Base-by-base conservation (phyloP, 92 coral and sea anemone species). In the Muricea muricata region DNA sequence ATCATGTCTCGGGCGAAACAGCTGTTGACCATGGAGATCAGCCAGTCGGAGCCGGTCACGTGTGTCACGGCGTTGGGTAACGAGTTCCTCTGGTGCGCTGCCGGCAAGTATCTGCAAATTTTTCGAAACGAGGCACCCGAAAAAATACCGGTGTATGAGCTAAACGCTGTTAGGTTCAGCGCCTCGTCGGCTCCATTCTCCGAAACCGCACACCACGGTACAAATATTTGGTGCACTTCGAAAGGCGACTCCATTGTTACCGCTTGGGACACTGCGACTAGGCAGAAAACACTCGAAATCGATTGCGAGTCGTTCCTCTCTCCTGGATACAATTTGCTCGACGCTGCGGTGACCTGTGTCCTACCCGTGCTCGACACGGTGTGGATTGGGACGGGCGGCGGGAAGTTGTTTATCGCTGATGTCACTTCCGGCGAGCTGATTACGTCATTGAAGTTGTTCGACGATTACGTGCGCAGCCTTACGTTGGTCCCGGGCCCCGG, bases 351-450 rank as follows among this genome's bases (percentile, higher is more conserved):
- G 45, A 89, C 92, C 33, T 93, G 97, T 85, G 84, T 96, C 39
- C 86, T 81, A 37, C 93, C 93, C 34, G 88, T 93, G 20, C 78
- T 56, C 35, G 99, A 93, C 84, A 88, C 99, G 6, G 81, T 96
- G 73, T 96, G 99, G 99, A 93, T 90, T 18, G 97, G 97, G 18
- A 92, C 93, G 40, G 93, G 91, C 41, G 90, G 98, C 67, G 99
- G 99, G 15, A 91, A 85, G 78, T 86, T 96, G 54, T 74, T 96
- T 45, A 93, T 96, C 83, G 91, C 89, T 86, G 92, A 91, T 83
- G 84, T 93, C 12, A 87, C 68, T 2, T 91, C 91, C 58, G 88
- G 91, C 23, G 85, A 80, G 45, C 85, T 96, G 29, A 89, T 93
- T 74, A 93, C 98, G 82, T 96, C 97, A 96, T 86, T 96, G 78